These are phyloP conservation scores for Hypena proboscidalis DNA, from an alignment of 2,888 invertebrate genomes.

Conservation along the genomic window DNA sequence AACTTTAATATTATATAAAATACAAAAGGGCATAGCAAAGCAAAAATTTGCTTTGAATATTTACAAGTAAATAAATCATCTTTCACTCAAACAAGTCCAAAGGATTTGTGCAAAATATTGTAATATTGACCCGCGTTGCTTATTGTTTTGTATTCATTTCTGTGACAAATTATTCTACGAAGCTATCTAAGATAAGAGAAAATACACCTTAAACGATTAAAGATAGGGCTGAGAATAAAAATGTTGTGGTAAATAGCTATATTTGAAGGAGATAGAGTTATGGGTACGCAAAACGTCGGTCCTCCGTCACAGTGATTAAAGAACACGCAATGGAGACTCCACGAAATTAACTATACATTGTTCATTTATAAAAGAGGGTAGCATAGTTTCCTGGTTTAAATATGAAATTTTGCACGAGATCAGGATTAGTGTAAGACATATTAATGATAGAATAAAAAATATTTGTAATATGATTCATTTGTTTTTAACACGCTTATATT, in stretches of 20 bases:
- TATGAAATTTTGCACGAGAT: too few relatives aligned
- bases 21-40: too few relatives aligned
- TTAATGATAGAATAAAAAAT: too few relatives aligned
- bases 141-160: slow-evolving; percentile 29
- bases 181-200: neutral
- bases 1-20: too few relatives aligned
- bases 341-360: slow-evolving; percentile 5
- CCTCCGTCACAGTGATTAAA: slow-evolving; percentile 15
- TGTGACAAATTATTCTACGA: slow-evolving; percentile 29
- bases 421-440: too few relatives aligned
- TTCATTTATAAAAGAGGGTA: neutral
- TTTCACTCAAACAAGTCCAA: slow-evolving; percentile 7
- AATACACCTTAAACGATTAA: neutral
- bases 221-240: neutral
- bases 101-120: slow-evolving; percentile 20
- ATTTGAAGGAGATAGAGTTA: slow-evolving; percentile 12
- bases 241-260: neutral
- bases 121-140: slow-evolving; percentile 24
- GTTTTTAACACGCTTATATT: too few relatives aligned
- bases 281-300: slow-evolving; percentile 9
- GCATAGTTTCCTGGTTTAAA: neutral
- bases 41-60: too few relatives aligned
- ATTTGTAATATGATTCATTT: too few relatives aligned
- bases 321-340: slow-evolving; percentile 7
- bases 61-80: slow-evolving; percentile 14